phyloP scores from a whole-genome alignment of 2,888 invertebrate species.

The Gasteruption jaculator region DNA sequence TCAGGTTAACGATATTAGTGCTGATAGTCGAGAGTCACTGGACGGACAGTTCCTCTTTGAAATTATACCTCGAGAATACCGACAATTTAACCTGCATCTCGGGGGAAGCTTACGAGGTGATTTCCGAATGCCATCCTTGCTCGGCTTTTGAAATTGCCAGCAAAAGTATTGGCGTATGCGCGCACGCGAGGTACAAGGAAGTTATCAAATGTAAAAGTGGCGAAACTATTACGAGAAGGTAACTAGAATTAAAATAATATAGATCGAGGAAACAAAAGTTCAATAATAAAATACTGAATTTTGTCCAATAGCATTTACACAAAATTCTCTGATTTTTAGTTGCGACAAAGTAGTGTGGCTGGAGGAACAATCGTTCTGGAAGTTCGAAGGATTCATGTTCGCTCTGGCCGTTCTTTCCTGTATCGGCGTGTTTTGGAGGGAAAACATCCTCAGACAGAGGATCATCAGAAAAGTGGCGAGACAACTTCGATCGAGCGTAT shows the following conservation, averaged over 20 bases:
- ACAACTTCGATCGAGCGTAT: conserved; percentile 41
- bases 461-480: conserved; percentile 45
- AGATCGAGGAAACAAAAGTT: conserved; percentile 11
- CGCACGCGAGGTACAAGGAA: conserved; percentile 80
- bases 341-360: conserved; percentile 82
- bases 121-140: conserved; percentile 81
- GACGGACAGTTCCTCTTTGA: conserved; percentile 61
- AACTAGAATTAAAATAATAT: conserved; percentile 21
- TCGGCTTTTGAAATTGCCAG: conserved; percentile 80
- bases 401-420: conserved; percentile 61
- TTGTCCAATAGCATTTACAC: not conserved
- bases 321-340: conserved; percentile 53
- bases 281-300: not conserved
- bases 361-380: conserved; percentile 80
- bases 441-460: conserved; percentile 42
- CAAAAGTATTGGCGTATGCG: conserved; percentile 76
- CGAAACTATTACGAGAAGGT: conserved; percentile 75
- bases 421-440: conserved; percentile 44
- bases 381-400: conserved; percentile 72
- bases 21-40: conserved; percentile 77
- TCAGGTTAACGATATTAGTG: conserved; percentile 74
- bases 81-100: conserved; percentile 77
- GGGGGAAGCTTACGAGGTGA: conserved; percentile 66
- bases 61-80: conserved; percentile 62
- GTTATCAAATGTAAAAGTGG: conserved; percentile 76